Evolutionary conservation across 1,140 invertebrate species (phyloP).

Genomic region (Myzus persicae): DNA sequence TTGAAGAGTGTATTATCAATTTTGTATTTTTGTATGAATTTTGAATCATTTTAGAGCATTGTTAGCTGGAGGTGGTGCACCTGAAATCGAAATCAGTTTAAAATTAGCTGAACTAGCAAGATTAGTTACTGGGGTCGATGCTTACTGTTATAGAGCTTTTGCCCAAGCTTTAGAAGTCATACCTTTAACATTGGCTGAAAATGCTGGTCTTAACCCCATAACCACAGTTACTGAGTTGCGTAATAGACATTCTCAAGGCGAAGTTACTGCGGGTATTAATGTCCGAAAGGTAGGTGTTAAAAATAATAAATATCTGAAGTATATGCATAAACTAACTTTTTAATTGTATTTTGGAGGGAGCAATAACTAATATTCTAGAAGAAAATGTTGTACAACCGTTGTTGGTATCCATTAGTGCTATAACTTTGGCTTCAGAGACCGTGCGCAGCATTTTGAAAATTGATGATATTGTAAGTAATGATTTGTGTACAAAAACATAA

Average conservation of each 20-base stretch:
- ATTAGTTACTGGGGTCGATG: conserved; percentile 87
- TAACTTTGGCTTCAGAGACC: conserved; percentile 95
- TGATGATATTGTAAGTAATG: conserved; percentile 89
- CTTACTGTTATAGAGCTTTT: conserved; percentile 94
- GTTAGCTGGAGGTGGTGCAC: conserved; percentile 95
- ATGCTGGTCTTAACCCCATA: conserved; percentile 98
- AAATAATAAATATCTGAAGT: background rate
- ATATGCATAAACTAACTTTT: background rate
- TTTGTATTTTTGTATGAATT: background rate
- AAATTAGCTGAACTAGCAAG: conserved; percentile 84
- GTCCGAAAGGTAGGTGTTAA: conserved; percentile 75
- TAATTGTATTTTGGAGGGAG: conserved; percentile 70
- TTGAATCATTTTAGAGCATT: conserved; percentile 70
- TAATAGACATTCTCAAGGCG: conserved; percentile 88
- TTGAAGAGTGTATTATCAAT: background rate
- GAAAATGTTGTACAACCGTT: conserved; percentile 98
- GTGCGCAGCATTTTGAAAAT: conserved; percentile 98
- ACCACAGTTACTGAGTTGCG: conserved; percentile 95
- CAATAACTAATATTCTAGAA: conserved; percentile 94
- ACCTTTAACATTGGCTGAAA: conserved; percentile 98
- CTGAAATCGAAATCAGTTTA: conserved; percentile 93
- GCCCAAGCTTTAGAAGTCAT: conserved; percentile 97
- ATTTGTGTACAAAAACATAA: background rate
- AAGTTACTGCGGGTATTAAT: conserved; percentile 91
- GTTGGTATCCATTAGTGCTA: conserved; percentile 91